Evolutionary conservation across 2,888 invertebrate species (phyloP), one percentile per base, ranked within the genome.

Genomic region (Zelleria hepariella): DNA sequence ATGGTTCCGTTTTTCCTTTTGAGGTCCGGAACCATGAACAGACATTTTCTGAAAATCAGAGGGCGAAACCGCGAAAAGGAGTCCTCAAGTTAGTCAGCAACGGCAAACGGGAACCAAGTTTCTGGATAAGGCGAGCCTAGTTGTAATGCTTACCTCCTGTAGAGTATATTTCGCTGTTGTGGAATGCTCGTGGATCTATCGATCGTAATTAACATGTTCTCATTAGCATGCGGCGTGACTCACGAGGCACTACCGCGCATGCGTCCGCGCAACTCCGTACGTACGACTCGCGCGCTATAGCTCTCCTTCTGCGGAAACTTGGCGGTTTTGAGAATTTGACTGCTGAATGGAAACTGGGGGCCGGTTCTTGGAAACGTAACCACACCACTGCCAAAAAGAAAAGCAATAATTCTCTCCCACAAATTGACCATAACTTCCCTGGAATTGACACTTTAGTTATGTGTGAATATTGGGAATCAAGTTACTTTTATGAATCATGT

Each of bases 191-290:
- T 57, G 57, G 57, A 57, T 57, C 57, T 57, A 47, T 60, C 54
- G 49, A 67, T 68, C 60, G 70, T 77, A 79, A 80, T 80, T 80
- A 79, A 75, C 78, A 76, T 77, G 78, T 76, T 70, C 73, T 72
- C 70, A 72, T 72, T 69, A 64, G 61, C 65, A 62, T 66, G 63
- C 68, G 64, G 66, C 78, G 77, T 80, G 80, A 80, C 68, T 81
- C 81, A 80, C 81, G 80, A 74, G 64, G 64, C 65, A 72, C 79
- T 77, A 73, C 77, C 68, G 77, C 32, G 32, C 32, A 42, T 71
- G 68, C 72, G 69, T 71, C 60, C 58, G 67, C 62, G 55, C 60
- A 21, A 27, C 20, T 8, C 21, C 18, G 20, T 6, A 20, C 32
- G 32, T 32, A 55, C 27, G n/a, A 21, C 10, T n/a, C 47, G 23